Percentiles rank a stretch among this genome's conserved stretches.
These are phyloP conservation scores for Callocephalon fimbriatum DNA, from an alignment of 2,113 vertebrate species.

Conservation along the genomic window DNA sequence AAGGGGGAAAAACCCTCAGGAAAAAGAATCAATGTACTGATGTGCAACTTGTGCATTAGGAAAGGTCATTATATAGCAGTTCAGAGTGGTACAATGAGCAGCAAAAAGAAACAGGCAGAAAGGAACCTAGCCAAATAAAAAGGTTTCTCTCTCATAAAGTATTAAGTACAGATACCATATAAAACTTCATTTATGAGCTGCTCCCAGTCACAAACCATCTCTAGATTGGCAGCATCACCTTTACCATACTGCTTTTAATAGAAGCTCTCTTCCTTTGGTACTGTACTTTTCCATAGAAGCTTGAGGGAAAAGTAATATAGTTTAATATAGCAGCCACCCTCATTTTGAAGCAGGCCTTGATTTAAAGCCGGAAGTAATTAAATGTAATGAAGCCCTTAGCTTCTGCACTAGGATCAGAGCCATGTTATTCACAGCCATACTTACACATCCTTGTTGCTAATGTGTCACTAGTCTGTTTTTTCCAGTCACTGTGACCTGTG, in stretches of 20 bases:
- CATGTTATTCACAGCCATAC: constrained; percentile 6
- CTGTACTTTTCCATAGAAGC: constrained; percentile 48
- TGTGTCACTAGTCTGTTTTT: neutral
- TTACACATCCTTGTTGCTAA: neutral
- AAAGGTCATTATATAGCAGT: neutral
- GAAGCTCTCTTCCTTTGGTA: constrained; percentile 27
- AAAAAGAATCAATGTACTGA: neutral
- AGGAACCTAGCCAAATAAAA: neutral
- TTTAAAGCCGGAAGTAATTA: constrained; percentile 65
- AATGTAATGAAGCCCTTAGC: constrained; percentile 57
- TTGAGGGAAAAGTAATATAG: constrained; percentile 55
- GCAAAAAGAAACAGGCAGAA: neutral
- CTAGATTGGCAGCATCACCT: constrained; percentile 28
- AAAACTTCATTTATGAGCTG: constrained; percentile 46
- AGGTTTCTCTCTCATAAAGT: neutral
- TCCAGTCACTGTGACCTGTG: neutral
- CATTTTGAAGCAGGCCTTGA: constrained; percentile 58
- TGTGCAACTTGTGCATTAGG: neutral
- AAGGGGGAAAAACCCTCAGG: neutral
- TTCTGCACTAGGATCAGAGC: constrained; percentile 49
- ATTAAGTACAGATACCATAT: constrained; percentile 6
- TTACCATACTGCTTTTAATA: constrained; percentile 36
- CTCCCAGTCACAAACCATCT: constrained; percentile 21
- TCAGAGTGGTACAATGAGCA: neutral
- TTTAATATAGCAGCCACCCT: constrained; percentile 62